Conservation (phyloP, 2,888 invertebrate genomes). For the Seira musarum region DNA sequence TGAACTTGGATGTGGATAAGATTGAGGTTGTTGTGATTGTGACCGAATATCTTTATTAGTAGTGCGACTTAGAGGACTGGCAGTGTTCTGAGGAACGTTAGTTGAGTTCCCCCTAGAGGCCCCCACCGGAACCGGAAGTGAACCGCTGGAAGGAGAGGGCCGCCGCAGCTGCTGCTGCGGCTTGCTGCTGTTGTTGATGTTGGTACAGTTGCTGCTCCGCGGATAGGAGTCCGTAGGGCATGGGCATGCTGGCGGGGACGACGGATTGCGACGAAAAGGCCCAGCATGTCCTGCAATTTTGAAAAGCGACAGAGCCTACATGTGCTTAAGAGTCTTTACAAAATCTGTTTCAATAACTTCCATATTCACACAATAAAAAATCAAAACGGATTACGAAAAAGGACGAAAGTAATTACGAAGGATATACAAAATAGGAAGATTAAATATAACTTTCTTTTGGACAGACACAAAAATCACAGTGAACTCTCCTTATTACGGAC, state of each 20-base stretch:
- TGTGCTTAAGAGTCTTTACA: slow-evolving; percentile 66
- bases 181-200: slow-evolving; percentile 70
- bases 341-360: too few species aligned
- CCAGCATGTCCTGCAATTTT: slow-evolving; percentile 69
- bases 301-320: slow-evolving; percentile 64
- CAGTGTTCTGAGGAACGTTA: slow-evolving; percentile 58
- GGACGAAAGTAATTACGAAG: too few species aligned
- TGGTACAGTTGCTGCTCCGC: slow-evolving; percentile 70
- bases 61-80: slow-evolving; percentile 64
- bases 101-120: slow-evolving; percentile 54
- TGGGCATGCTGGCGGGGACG: slow-evolving; percentile 70
- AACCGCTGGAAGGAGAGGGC: slow-evolving; percentile 73
- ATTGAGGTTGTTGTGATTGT: too few species aligned
- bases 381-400: too few species aligned
- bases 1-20: too few species aligned
- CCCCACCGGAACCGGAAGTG: slow-evolving; percentile 75
- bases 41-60: too few species aligned
- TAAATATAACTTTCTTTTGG: too few species aligned
- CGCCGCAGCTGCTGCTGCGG: slow-evolving; percentile 61
- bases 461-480: too few species aligned
- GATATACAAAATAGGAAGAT: too few species aligned
- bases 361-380: too few species aligned
- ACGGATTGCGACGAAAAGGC: slow-evolving; percentile 70
- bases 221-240: slow-evolving; percentile 68
- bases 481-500: too few species aligned